Evolutionary conservation across 1,140 invertebrate species (phyloP).

Genomic region (Polypedilum vanderplanki): DNA sequence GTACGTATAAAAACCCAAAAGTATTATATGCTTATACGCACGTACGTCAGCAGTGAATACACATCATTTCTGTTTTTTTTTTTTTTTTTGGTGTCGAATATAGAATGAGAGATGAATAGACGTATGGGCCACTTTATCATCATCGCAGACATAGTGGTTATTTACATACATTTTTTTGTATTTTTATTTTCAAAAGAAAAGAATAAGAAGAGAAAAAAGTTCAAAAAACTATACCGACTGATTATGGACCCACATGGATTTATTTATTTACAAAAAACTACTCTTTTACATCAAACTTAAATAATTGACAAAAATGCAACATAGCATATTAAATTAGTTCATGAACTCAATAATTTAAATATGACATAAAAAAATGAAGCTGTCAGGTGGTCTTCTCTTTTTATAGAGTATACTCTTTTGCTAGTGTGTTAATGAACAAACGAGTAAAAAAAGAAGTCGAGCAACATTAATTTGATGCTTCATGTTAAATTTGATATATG

Average conservation of each 20-base stretch:
- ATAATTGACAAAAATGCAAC: too few species aligned
- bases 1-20: neutral
- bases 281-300: neutral
- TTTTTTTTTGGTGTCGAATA: slow-evolving; percentile 5
- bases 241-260: neutral
- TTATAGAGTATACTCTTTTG: neutral
- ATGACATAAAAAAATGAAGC: neutral
- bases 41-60: neutral
- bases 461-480: slow-evolving; percentile 12
- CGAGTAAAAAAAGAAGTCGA: neutral
- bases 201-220: too few species aligned
- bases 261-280: neutral
- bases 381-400: neutral
- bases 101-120: neutral
- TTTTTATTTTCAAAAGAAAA: too few species aligned
- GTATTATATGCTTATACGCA: neutral
- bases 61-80: too few species aligned
- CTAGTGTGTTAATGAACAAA: neutral
- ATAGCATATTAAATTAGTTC: neutral
- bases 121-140: neutral
- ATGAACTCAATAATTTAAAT: neutral
- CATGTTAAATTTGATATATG: slow-evolving; percentile 16
- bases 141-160: neutral
- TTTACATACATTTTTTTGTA: neutral
- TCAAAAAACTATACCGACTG: too few species aligned